These are phyloP conservation scores for Neodiprion virginianus DNA, from an alignment of 1,140 invertebrate species.

Conservation along the genomic window DNA sequence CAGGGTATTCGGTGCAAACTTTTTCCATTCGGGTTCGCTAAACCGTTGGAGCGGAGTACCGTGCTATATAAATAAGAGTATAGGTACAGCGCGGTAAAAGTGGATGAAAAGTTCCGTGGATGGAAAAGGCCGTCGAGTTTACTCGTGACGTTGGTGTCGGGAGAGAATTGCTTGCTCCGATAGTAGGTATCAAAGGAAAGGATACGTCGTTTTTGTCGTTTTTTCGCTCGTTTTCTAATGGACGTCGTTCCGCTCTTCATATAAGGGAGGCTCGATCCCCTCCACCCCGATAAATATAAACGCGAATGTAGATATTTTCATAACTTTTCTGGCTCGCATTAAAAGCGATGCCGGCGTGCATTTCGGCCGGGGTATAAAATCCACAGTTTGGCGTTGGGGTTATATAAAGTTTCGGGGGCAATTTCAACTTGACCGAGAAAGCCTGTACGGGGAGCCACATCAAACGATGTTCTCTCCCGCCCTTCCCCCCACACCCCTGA, in stretches of 20 bases:
- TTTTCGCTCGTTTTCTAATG: background rate
- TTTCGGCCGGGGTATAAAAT: slow-evolving; percentile 27
- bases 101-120: too few species aligned
- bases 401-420: slow-evolving; percentile 31
- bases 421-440: slow-evolving; percentile 33
- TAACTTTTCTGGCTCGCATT: slow-evolving; percentile 36
- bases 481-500: background rate
- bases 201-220: slow-evolving; percentile 17
- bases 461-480: slow-evolving; percentile 28
- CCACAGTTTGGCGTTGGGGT: slow-evolving; percentile 14
- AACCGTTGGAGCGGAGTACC: too few species aligned
- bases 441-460: slow-evolving; percentile 26
- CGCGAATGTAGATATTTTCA: slow-evolving; percentile 39
- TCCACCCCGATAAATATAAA: slow-evolving; percentile 43
- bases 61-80: too few species aligned
- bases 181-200: slow-evolving; percentile 37
- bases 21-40: too few species aligned
- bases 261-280: slow-evolving; percentile 25
- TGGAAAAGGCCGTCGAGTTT: too few species aligned
- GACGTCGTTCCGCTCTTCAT: slow-evolving; percentile 25
- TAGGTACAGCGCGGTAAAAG: too few species aligned
- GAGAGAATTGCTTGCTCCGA: too few species aligned
- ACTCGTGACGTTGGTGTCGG: too few species aligned
- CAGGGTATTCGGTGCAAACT: too few species aligned
- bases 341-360: slow-evolving; percentile 32